Conservation (phyloP, 2,888 invertebrate genomes). For the Cotesia congregata region DNA sequence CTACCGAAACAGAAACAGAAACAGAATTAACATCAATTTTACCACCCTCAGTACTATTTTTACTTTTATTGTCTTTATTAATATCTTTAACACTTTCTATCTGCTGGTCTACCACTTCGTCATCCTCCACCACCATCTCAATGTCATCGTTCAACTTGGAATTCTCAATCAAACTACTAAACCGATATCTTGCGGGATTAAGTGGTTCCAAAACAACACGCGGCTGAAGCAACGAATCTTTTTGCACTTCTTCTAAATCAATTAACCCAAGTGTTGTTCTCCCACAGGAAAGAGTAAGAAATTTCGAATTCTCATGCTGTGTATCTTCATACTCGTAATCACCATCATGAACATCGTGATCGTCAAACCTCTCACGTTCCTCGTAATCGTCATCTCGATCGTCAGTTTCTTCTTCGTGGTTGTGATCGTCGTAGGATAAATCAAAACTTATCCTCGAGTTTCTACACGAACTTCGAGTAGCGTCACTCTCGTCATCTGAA, state of each 20-base stretch:
- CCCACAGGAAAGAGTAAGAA: not conserved
- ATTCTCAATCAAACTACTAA: slow-evolving; percentile 22
- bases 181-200: slow-evolving; percentile 55
- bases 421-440: slow-evolving; percentile 36
- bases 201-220: slow-evolving; percentile 66
- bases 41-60: slow-evolving; percentile 39
- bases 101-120: slow-evolving; percentile 48
- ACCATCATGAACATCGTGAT: slow-evolving; percentile 37
- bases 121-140: slow-evolving; percentile 53
- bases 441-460: slow-evolving; percentile 21
- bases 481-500: slow-evolving; percentile 18
- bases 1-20: not conserved
- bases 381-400: slow-evolving; percentile 42
- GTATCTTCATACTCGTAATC: slow-evolving; percentile 42
- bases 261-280: slow-evolving; percentile 40
- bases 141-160: slow-evolving; percentile 40
- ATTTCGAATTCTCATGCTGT: slow-evolving; percentile 38
- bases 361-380: slow-evolving; percentile 37
- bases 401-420: slow-evolving; percentile 48
- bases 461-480: slow-evolving; percentile 10
- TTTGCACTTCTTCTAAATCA: slow-evolving; percentile 58
- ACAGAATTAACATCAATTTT: not conserved
- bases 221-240: slow-evolving; percentile 63
- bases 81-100: slow-evolving; percentile 42
- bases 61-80: slow-evolving; percentile 48